These are phyloP conservation scores for Pachypsylla venusta DNA, from an alignment of 1,140 invertebrate genomes.

Conservation along the genomic window DNA sequence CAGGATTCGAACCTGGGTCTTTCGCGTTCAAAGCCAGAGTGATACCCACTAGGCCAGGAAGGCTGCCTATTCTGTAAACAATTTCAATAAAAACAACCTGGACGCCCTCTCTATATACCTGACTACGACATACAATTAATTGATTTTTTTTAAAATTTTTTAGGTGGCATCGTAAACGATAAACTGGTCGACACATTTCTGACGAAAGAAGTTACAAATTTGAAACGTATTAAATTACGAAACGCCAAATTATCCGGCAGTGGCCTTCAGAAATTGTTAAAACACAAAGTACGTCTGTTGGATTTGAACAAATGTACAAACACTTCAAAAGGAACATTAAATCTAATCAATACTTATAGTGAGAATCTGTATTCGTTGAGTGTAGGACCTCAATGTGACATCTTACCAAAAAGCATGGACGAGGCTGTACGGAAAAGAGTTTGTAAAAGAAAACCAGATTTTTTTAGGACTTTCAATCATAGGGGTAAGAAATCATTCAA, in stretches of 20 bases:
- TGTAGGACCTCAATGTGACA: conserved; percentile 25
- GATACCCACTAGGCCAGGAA: too few species aligned
- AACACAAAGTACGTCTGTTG: conserved; percentile 53
- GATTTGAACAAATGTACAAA: conserved; percentile 54
- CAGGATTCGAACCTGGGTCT: too few species aligned
- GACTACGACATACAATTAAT: too few species aligned
- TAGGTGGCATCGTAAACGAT: conserved; percentile 33
- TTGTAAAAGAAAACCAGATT: too few species aligned
- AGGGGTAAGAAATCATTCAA: too few species aligned
- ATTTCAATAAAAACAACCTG: too few species aligned
- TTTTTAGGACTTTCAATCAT: too few species aligned
- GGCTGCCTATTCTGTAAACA: too few species aligned
- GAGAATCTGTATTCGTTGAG: conserved; percentile 30
- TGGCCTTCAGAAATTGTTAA: conserved; percentile 47
- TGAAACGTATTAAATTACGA: conserved; percentile 50
- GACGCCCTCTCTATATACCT: too few species aligned
- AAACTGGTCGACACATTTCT: conserved; percentile 54
- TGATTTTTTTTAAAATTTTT: too few species aligned
- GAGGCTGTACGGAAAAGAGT: too few species aligned
- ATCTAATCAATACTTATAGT: conserved; percentile 37
- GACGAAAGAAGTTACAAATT: conserved; percentile 44
- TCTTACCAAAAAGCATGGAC: conserved; percentile 15
- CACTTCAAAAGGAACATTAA: conserved; percentile 42
- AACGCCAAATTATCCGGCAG: conserved; percentile 52
- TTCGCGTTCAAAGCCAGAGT: too few species aligned